Evolutionary conservation across 2,888 invertebrate genomes (phyloP), one percentile per base, ranked within the genome.

Genomic region (Pristionchus maxplancki): DNA sequence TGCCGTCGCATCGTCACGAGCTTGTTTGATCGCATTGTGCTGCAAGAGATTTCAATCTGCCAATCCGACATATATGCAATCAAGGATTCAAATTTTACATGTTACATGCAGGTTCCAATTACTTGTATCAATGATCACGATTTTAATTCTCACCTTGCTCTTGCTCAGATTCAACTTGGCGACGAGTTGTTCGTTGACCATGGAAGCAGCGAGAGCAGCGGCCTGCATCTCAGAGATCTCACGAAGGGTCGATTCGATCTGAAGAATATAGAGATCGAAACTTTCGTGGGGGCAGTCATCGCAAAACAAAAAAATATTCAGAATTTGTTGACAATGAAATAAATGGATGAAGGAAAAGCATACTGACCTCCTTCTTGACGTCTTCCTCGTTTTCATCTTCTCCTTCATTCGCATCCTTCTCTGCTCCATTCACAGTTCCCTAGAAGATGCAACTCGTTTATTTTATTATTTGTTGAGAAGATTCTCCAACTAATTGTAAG

Each of bases 131-230:
- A n/a, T n/a, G n/a, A n/a, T n/a, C n/a, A n/a, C n/a, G n/a, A n/a
- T 1, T 40, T 9, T 28, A 15, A 44, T n/a, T n/a, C 78, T 40
- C 44, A 91, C 92, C 91, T 92, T 92, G 48, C 89, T 90, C 88
- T 91, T 92, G 74, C 90, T 90, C 48, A 92, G 89, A 44, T 90
- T 90, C 20, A 92, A 88, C 48, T 89, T 89, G 74, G 91, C 91
- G 3, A 90, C 90, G 13, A 92, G 74, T 83, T 92, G 91, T 53
- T 92, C 92, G 74, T 92, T 92, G 83, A 92, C 78, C 53, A 90
- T 89, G 9, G 90, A 89, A 9, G 92, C 92, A n/a, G 90, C 90
- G 13, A 90, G 89, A 3, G 92, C 91, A 9, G 88, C 89, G 64
- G 90, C 90, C 8, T 90, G 89, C 17, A 91, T 91, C 34, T 91